Percentiles rank a stretch among this genome's conserved stretches.
These are phyloP conservation scores for Pollachius pollachius DNA, from an alignment of 2,113 vertebrate genomes.

Conservation along the genomic window DNA sequence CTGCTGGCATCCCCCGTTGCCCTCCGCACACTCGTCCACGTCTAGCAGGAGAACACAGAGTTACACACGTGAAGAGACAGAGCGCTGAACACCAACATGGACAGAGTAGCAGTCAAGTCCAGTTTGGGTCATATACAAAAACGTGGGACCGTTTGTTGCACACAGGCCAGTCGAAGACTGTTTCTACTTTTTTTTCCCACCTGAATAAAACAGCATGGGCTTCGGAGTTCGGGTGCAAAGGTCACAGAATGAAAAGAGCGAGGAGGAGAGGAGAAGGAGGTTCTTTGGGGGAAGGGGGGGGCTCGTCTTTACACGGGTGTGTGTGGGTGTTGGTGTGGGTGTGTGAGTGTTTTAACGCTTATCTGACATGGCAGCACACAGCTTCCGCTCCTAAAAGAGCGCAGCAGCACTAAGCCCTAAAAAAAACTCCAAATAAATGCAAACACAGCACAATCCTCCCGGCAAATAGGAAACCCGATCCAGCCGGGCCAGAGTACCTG, in stretches of 20 bases:
- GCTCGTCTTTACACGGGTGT: conserved; percentile 32
- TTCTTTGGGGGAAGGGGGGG: conserved; percentile 12
- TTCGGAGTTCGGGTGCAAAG: neutral
- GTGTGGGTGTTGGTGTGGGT: neutral
- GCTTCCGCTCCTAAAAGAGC: conserved; percentile 46
- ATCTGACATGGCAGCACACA: conserved; percentile 45
- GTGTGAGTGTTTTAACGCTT: conserved; percentile 31
- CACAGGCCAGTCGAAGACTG: too few relatives aligned
- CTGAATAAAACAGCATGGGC: too few relatives aligned
- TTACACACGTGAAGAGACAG: conserved; percentile 31
- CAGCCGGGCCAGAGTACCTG: conserved; percentile 64
- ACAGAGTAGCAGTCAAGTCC: conserved; percentile 20
- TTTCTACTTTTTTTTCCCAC: too few relatives aligned
- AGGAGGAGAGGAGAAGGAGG: neutral
- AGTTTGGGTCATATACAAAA: neutral
- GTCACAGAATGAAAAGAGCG: conserved; percentile 2
- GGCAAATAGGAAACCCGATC: conserved; percentile 62
- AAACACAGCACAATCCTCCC: conserved; percentile 56
- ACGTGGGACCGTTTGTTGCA: too few relatives aligned
- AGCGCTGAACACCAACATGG: conserved; percentile 6
- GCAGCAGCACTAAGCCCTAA: conserved; percentile 52
- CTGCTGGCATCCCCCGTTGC: conserved; percentile 96
- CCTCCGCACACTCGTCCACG: conserved; percentile 93
- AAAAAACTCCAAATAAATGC: conserved; percentile 38
- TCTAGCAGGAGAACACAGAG: conserved; percentile 70